A percentile compares a stretch with the other conserved stretches of the same genome.
These are phyloP conservation scores for Periplaneta americana DNA, from an alignment of 1,140 invertebrate genomes.

Conservation along the genomic window DNA sequence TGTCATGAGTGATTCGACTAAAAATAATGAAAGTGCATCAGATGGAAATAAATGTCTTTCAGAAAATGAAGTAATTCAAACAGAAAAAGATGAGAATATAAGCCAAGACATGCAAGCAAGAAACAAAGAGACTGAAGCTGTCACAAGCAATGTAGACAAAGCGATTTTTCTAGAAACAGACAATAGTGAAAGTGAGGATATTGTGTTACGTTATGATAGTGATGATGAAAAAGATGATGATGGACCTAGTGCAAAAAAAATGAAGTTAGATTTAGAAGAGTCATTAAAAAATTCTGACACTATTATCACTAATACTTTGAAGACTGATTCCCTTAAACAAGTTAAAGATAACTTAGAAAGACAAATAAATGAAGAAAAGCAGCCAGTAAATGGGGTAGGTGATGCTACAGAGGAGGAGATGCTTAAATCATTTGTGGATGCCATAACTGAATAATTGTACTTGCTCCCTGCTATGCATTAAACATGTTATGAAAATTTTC, in stretches of 20 bases:
- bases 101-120: too few relatives aligned
- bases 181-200: not conserved
- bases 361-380: not conserved
- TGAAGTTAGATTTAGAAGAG: not conserved
- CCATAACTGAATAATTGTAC: not conserved
- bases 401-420: not conserved
- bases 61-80: too few relatives aligned
- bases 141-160: not conserved
- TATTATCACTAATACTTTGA: not conserved
- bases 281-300: not conserved
- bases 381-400: not conserved
- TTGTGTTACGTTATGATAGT: not conserved
- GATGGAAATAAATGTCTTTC: too few relatives aligned
- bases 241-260: not conserved
- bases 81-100: not conserved
- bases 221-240: not conserved
- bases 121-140: not conserved
- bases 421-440: not conserved
- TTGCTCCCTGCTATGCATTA: too few relatives aligned
- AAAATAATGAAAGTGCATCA: too few relatives aligned
- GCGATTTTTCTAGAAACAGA: not conserved
- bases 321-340: not conserved
- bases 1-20: too few relatives aligned
- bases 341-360: not conserved
- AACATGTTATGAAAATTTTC: too few relatives aligned